Conservation (phyloP, 2,113 vertebrate species). For the Casuarius casuarius region DNA sequence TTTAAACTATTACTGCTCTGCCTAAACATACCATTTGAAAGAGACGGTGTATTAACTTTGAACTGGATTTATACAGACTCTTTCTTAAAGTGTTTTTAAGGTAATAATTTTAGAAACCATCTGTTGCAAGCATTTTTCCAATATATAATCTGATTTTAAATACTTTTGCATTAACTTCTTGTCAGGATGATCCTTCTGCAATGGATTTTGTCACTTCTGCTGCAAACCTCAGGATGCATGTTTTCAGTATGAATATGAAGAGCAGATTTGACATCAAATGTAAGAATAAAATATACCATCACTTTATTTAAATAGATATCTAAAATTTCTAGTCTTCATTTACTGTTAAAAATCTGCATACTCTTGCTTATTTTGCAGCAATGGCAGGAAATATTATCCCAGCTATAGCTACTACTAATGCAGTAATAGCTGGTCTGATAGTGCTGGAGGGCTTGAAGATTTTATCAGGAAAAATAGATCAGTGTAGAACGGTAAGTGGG, state of each 20-base stretch:
- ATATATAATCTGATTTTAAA: background rate
- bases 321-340: background rate
- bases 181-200: constrained; percentile 92
- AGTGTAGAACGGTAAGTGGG: constrained; percentile 90
- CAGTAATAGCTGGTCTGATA: constrained; percentile 95
- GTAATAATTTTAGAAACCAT: background rate
- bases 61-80: background rate
- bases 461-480: constrained; percentile 90
- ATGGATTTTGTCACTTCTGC: constrained; percentile 98
- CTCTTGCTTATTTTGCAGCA: constrained; percentile 78
- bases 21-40: background rate
- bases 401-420: constrained; percentile 98
- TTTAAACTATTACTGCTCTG: background rate
- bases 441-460: constrained; percentile 95
- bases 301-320: background rate
- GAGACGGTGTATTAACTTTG: background rate
- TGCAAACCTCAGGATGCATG: constrained; percentile 95
- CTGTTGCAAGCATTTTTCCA: background rate
- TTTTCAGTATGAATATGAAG: constrained; percentile 99
- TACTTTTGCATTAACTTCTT: constrained; percentile 29
- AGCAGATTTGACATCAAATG: constrained; percentile 98
- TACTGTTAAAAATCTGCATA: background rate
- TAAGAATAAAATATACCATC: constrained; percentile 76
- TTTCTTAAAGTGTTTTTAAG: background rate
- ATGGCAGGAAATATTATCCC: constrained; percentile 99